These are phyloP conservation scores for Cacatua alba DNA, from an alignment of 2,113 vertebrate genomes.

Conservation along the genomic window DNA sequence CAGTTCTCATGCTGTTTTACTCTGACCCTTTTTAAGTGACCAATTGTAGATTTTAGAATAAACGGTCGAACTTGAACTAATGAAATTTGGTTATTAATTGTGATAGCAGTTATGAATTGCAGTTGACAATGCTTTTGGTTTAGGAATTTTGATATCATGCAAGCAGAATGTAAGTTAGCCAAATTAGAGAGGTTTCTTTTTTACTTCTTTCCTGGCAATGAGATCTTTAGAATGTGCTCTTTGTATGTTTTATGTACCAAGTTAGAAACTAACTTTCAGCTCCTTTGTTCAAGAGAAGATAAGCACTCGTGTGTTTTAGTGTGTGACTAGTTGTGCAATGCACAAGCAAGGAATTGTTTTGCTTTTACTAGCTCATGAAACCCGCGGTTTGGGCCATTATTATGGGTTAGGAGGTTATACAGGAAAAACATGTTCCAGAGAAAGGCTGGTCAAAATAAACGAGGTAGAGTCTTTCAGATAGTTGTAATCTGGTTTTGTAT, in stretches of 20 bases:
- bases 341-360: conserved; percentile 51
- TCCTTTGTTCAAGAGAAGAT: background rate
- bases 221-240: background rate
- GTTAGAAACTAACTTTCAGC: background rate
- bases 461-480: background rate
- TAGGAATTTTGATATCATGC: background rate
- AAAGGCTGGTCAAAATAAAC: conserved; percentile 55
- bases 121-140: background rate
- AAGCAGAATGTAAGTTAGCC: background rate
- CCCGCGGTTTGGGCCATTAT: conserved; percentile 69
- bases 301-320: conserved; percentile 2
- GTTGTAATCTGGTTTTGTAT: conserved; percentile 51
- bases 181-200: background rate
- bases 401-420: conserved; percentile 69
- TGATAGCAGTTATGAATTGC: background rate
- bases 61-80: background rate
- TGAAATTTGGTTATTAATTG: background rate
- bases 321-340: conserved; percentile 40
- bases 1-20: background rate
- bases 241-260: background rate
- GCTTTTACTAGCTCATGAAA: conserved; percentile 52
- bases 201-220: background rate
- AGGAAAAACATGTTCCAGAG: conserved; percentile 75
- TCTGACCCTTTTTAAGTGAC: background rate
- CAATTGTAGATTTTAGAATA: background rate